phyloP scores from a whole-genome alignment of 92 coral and sea anemone genomes.

The Parazoanthus atlanticus region DNA sequence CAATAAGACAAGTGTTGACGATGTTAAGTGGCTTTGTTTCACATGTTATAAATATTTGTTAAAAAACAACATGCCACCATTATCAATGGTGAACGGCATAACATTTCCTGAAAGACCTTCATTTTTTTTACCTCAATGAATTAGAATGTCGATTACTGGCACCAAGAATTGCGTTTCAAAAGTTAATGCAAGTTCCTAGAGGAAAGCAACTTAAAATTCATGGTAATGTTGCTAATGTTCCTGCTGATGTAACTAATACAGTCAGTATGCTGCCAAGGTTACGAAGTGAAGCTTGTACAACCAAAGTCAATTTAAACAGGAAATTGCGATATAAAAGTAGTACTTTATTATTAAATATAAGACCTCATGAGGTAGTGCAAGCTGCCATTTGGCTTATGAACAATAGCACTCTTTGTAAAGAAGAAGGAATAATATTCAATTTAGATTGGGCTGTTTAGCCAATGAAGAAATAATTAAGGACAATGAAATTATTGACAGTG shows the following conservation, averaged over 20 bases:
- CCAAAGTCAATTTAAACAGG: conserved; percentile 56
- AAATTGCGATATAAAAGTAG: conserved; percentile 53
- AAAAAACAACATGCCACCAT: conserved; percentile 59
- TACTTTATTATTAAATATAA: conserved; percentile 52
- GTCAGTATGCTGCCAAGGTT: conserved; percentile 48
- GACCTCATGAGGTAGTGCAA: conserved; percentile 50
- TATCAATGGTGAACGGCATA: conserved; percentile 36
- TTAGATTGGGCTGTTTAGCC: conserved; percentile 37
- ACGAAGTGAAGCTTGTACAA: conserved; percentile 49
- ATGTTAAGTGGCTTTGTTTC: conserved; percentile 50
- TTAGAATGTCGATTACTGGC: conserved; percentile 57
- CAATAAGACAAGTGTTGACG: conserved; percentile 28
- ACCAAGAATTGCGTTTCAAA: conserved; percentile 55
- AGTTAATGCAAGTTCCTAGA: conserved; percentile 51
- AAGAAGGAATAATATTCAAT: conserved; percentile 46
- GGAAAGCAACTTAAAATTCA: conserved; percentile 52
- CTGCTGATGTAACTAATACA: conserved; percentile 51
- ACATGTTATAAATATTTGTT: conserved; percentile 53
- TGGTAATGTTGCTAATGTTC: conserved; percentile 50
- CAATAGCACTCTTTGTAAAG: conserved; percentile 49
- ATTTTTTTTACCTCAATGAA: conserved; percentile 50
- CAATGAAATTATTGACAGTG: neutral
- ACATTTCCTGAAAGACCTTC: conserved; percentile 34
- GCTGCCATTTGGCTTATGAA: conserved; percentile 52
- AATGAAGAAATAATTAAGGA: conserved; percentile 11